phyloP scores from a whole-genome alignment of 2,797 vertebrate genomes.

The Merluccius polli region DNA sequence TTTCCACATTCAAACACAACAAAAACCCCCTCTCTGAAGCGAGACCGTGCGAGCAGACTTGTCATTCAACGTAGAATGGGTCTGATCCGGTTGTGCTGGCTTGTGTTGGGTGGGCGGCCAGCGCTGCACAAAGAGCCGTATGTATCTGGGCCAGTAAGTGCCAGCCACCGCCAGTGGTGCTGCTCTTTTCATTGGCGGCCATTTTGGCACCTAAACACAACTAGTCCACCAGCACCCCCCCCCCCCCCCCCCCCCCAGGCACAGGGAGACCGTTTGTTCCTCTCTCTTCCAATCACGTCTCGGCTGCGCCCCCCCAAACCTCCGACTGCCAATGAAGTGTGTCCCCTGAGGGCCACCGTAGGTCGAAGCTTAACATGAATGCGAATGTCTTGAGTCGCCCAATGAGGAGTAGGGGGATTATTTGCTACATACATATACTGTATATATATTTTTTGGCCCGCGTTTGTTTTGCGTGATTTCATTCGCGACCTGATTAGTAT shows the following conservation, averaged over 20 bases:
- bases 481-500: neutral
- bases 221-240: conserved; percentile 7
- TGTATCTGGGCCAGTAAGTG: conserved; percentile 30
- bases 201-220: conserved; percentile 1
- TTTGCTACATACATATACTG: too few species aligned
- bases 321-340: conserved; percentile 17
- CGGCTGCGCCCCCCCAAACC: conserved; percentile 6
- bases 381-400: conserved; percentile 1
- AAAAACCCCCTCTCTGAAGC: conserved; percentile 15
- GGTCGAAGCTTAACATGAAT: conserved; percentile 23
- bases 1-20: neutral
- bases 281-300: conserved; percentile 40
- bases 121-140: conserved; percentile 43
- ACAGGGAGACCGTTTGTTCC: conserved; percentile 44
- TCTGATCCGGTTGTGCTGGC: conserved; percentile 6
- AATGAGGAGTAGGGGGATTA: neutral
- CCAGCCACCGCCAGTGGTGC: conserved; percentile 22
- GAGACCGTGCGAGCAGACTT: conserved; percentile 9
- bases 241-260: conserved; percentile 22
- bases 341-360: conserved; percentile 29
- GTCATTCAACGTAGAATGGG: conserved; percentile 26
- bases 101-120: neutral
- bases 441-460: neutral
- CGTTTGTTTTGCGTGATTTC: neutral
- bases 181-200: neutral